Evolutionary conservation across 2,113 vertebrate genomes (phyloP).

Genomic region (Cyphomyrus plagiostoma): DNA sequence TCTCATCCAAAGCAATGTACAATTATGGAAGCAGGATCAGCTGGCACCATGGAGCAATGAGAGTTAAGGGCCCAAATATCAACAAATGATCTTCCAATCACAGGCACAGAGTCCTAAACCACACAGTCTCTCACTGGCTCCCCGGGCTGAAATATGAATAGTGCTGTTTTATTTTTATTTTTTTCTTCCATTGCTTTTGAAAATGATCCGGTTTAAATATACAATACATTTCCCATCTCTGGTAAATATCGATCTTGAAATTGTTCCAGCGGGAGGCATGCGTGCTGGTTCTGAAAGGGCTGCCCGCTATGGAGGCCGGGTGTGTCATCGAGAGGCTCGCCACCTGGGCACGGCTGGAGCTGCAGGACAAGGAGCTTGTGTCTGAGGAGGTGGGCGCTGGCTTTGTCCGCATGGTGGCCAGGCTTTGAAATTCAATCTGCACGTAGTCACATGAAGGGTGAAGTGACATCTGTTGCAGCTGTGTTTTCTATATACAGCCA

Average conservation of each 20-base stretch:
- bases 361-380: constrained; percentile 66
- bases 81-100: background rate
- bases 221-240: background rate
- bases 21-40: background rate
- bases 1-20: background rate
- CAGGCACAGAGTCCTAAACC: background rate
- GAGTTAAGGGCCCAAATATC: background rate
- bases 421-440: background rate
- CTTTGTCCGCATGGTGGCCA: background rate
- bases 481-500: background rate
- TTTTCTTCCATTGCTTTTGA: background rate
- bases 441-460: background rate
- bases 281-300: constrained; percentile 64
- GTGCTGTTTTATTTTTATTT: background rate
- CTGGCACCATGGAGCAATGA: background rate
- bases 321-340: constrained; percentile 69
- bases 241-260: background rate
- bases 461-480: background rate
- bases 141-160: background rate
- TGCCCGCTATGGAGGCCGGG: constrained; percentile 64
- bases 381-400: constrained; percentile 54
- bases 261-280: constrained; percentile 67
- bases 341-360: constrained; percentile 69
- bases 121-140: background rate
- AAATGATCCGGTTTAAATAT: background rate